These are phyloP conservation scores for Limenitis arthemis DNA, from an alignment of 2,888 invertebrate genomes.

Conservation along the genomic window DNA sequence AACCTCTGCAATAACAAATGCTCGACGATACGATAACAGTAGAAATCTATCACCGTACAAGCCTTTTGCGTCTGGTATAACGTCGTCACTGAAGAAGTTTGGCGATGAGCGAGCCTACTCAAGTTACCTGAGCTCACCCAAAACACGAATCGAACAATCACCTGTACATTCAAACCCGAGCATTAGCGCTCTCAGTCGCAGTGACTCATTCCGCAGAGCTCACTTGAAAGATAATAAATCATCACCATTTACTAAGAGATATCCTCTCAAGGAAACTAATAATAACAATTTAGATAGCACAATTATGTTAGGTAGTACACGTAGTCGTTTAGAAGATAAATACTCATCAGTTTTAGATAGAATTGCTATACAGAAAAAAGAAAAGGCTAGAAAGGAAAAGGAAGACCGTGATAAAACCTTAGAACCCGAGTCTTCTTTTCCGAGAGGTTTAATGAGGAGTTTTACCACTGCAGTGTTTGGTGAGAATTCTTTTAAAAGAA, in stretches of 20 bases:
- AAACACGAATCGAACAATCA: constrained; percentile 54
- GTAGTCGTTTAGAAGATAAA: constrained; percentile 83
- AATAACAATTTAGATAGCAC: constrained; percentile 59
- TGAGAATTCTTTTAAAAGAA: constrained; percentile 71
- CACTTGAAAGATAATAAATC: constrained; percentile 59
- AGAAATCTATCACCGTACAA: constrained; percentile 57
- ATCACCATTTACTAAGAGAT: constrained; percentile 57
- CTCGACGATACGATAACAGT: constrained; percentile 60
- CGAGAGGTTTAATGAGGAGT: constrained; percentile 75
- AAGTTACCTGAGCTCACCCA: constrained; percentile 52
- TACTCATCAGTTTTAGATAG: constrained; percentile 83
- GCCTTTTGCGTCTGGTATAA: constrained; percentile 43
- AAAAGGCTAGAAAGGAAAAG: constrained; percentile 61
- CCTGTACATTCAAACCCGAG: constrained; percentile 53
- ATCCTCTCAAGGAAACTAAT: constrained; percentile 63
- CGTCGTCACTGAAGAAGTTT: constrained; percentile 43
- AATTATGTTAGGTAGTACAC: constrained; percentile 68
- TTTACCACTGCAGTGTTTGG: constrained; percentile 81
- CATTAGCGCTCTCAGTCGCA: constrained; percentile 53
- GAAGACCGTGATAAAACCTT: constrained; percentile 79
- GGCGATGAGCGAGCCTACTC: constrained; percentile 57
- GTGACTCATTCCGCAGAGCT: constrained; percentile 64
- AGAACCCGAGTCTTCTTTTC: constrained; percentile 70
- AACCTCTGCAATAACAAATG: constrained; percentile 48
- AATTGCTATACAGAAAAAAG: constrained; percentile 74